Percentiles rank a stretch among this genome's conserved stretches.
Conservation (phyloP, 2,113 vertebrate genomes). For the Xenopus borealis region DNA sequence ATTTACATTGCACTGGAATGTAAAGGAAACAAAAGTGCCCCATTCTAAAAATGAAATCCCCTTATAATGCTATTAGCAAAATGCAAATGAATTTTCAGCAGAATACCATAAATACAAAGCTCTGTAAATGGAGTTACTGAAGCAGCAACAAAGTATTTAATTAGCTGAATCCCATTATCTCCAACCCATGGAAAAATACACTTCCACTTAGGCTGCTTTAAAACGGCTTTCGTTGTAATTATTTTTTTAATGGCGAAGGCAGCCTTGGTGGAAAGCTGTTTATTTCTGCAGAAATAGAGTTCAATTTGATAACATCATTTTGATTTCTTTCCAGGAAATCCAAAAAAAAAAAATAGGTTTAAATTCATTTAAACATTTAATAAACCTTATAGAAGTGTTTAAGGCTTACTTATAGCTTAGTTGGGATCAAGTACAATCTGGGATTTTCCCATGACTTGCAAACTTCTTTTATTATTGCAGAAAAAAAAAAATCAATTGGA, state of each 20-base stretch:
- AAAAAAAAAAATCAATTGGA: no score
- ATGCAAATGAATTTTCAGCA: constrained; percentile 38
- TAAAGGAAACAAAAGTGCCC: constrained; percentile 24
- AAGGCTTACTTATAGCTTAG: no score
- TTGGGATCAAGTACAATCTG: no score
- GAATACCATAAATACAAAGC: constrained; percentile 17
- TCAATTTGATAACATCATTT: not conserved
- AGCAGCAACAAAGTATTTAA: constrained; percentile 42
- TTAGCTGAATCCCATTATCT: constrained; percentile 48
- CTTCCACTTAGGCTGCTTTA: constrained; percentile 41
- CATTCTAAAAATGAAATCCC: constrained; percentile 5
- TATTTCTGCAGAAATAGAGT: constrained; percentile 33
- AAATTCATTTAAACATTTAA: no score
- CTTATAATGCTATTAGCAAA: constrained; percentile 9
- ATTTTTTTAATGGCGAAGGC: constrained; percentile 53
- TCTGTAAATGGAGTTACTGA: constrained; percentile 43
- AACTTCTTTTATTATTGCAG: no score
- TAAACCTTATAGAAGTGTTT: no score
- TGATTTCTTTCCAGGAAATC: not conserved
- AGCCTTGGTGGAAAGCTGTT: constrained; percentile 27
- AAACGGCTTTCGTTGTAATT: constrained; percentile 47
- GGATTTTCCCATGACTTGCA: no score
- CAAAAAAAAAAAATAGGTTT: not conserved
- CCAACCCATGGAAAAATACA: constrained; percentile 46
- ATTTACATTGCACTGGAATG: not conserved